Evolutionary conservation across 1,140 invertebrate species (phyloP).

Genomic region (Cylas formicarius): DNA sequence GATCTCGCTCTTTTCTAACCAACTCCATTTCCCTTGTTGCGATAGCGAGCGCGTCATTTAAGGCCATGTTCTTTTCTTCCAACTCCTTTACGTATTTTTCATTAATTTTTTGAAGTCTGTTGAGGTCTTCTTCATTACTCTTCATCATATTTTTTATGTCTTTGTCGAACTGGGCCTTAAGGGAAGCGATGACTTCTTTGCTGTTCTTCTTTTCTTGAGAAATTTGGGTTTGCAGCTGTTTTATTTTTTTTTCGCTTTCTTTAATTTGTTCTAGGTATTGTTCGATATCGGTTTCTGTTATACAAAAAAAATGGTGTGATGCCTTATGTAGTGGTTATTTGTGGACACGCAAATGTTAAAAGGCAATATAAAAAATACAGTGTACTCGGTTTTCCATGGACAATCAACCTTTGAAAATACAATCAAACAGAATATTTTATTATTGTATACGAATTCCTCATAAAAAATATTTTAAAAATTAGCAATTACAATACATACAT

Average conservation of each 20-base stretch:
- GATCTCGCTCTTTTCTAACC: slow-evolving; percentile 5
- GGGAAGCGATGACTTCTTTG: slow-evolving; percentile 19
- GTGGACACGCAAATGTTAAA: too few relatives aligned
- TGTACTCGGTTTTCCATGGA: too few relatives aligned
- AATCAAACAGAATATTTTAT: too few relatives aligned
- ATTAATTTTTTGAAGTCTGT: slow-evolving; percentile 27
- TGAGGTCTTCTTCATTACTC: slow-evolving; percentile 26
- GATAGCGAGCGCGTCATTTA: slow-evolving; percentile 20
- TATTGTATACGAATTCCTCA: too few relatives aligned
- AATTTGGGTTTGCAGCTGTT: slow-evolving; percentile 17
- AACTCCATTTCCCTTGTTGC: slow-evolving; percentile 13
- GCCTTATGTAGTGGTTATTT: too few relatives aligned
- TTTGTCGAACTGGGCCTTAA: slow-evolving; percentile 28
- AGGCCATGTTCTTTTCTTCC: slow-evolving; percentile 18
- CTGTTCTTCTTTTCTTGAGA: slow-evolving; percentile 27
- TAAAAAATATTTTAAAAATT: too few relatives aligned
- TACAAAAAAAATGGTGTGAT: too few relatives aligned
- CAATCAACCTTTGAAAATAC: too few relatives aligned
- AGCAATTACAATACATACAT: slow-evolving; percentile 1
- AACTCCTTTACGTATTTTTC: slow-evolving; percentile 23
- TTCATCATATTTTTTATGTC: slow-evolving; percentile 27
- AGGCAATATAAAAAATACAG: too few relatives aligned
- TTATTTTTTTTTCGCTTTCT: slow-evolving; percentile 14
- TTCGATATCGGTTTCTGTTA: too few relatives aligned
- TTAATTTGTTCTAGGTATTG: not conserved